Evolutionary conservation across 2,888 invertebrate genomes (phyloP).

Genomic region (Abrostola tripartita): DNA sequence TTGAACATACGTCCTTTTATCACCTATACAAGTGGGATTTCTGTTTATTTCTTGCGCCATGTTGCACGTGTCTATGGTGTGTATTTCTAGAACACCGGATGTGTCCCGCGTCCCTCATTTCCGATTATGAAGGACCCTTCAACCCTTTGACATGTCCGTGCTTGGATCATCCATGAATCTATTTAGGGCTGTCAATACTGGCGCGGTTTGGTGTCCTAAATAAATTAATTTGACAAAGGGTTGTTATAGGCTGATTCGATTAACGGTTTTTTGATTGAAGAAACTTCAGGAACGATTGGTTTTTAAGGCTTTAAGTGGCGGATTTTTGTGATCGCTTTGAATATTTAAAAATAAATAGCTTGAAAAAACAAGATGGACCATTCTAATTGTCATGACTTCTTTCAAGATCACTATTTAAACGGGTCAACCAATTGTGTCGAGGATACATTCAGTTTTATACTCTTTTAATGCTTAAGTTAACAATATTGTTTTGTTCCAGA

Average conservation of each 20-base stretch:
- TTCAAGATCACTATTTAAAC: too few species aligned
- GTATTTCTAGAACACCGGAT: slow-evolving; percentile 37
- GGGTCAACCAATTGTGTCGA: too few species aligned
- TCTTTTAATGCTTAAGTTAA: too few species aligned
- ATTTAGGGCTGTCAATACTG: slow-evolving; percentile 16
- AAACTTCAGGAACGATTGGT: not conserved
- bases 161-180: slow-evolving; percentile 23
- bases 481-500: slow-evolving; percentile 86
- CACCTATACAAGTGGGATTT: slow-evolving; percentile 5
- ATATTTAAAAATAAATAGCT: too few species aligned
- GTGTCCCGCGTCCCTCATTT: slow-evolving; percentile 40
- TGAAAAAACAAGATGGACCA: too few species aligned
- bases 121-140: slow-evolving; percentile 24
- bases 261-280: not conserved
- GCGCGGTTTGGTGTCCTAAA: slow-evolving; percentile 6
- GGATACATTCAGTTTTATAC: too few species aligned
- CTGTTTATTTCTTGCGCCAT: slow-evolving; percentile 6
- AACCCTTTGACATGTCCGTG: slow-evolving; percentile 28
- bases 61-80: not conserved
- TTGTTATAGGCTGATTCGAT: not conserved
- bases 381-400: too few species aligned
- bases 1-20: not conserved
- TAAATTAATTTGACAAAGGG: not conserved
- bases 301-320: not conserved
- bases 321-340: not conserved